Conservation (phyloP, 2,888 invertebrate species). For the Mimachlamys varia region DNA sequence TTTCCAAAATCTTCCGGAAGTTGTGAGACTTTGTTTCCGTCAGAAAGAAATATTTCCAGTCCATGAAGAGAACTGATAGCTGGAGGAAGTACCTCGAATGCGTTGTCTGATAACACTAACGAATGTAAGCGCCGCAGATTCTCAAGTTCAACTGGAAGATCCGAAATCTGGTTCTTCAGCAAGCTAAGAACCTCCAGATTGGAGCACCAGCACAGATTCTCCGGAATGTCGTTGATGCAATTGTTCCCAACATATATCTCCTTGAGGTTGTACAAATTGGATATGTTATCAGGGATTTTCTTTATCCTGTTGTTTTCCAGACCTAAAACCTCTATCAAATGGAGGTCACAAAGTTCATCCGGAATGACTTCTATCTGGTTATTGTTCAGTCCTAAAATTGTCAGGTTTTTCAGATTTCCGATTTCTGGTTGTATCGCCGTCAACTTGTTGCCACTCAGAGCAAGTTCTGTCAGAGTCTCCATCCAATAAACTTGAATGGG, state of each 20-base stretch:
- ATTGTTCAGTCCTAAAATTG: slow-evolving; percentile 73
- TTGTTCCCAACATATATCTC: slow-evolving; percentile 77
- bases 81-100: slow-evolving; percentile 66
- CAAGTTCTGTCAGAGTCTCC: slow-evolving; percentile 72
- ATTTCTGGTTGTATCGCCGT: slow-evolving; percentile 71
- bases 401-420: slow-evolving; percentile 66
- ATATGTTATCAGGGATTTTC: slow-evolving; percentile 71
- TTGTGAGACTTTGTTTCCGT: slow-evolving; percentile 68
- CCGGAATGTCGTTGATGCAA: slow-evolving; percentile 69
- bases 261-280: slow-evolving; percentile 71
- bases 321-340: slow-evolving; percentile 69
- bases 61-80: slow-evolving; percentile 69
- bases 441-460: slow-evolving; percentile 74
- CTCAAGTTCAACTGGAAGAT: slow-evolving; percentile 76
- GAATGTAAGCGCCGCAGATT: slow-evolving; percentile 72
- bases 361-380: slow-evolving; percentile 73
- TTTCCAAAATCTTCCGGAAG: slow-evolving; percentile 74
- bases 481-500: slow-evolving; percentile 77
- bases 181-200: slow-evolving; percentile 72
- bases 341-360: slow-evolving; percentile 67
- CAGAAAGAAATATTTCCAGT: slow-evolving; percentile 65
- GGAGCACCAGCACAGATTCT: slow-evolving; percentile 75
- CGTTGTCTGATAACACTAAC: slow-evolving; percentile 71
- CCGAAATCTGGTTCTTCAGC: slow-evolving; percentile 70
- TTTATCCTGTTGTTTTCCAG: slow-evolving; percentile 74